These are phyloP conservation scores for Andinoacara biseriatus DNA, from an alignment of 2,113 vertebrate species.

Conservation along the genomic window DNA sequence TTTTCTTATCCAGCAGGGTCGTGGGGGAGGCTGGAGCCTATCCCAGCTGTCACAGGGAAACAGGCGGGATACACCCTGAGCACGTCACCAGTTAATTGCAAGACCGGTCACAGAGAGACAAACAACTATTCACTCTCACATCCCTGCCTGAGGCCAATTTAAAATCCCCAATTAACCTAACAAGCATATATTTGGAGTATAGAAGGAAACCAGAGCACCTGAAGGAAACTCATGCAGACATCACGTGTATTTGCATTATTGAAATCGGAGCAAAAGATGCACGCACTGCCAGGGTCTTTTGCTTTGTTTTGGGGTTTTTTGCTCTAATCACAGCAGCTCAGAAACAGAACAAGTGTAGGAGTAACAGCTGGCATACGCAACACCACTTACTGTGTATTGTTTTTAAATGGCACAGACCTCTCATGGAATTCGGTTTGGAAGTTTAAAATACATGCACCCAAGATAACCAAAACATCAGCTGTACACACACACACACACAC, in stretches of 20 bases:
- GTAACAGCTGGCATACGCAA: not conserved
- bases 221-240: no score
- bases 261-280: not conserved
- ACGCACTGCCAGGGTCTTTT: not conserved
- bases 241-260: not conserved
- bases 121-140: not conserved
- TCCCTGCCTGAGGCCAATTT: not conserved
- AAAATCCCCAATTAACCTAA: not conserved
- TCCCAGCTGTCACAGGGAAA: not conserved
- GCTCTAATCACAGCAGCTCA: not conserved
- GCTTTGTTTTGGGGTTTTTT: not conserved
- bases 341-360: not conserved
- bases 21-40: not conserved
- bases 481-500: slow-evolving; percentile 6
- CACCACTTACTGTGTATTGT: not conserved
- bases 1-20: not conserved
- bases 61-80: not conserved
- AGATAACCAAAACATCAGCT: not conserved
- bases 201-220: no score
- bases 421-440: not conserved
- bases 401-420: not conserved
- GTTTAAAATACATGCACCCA: not conserved
- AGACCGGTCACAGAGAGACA: rapidly evolving
- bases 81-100: not conserved
- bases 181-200: not conserved